Conservation (phyloP, 2,888 invertebrate species). For the Cantharis flavilabris region DNA sequence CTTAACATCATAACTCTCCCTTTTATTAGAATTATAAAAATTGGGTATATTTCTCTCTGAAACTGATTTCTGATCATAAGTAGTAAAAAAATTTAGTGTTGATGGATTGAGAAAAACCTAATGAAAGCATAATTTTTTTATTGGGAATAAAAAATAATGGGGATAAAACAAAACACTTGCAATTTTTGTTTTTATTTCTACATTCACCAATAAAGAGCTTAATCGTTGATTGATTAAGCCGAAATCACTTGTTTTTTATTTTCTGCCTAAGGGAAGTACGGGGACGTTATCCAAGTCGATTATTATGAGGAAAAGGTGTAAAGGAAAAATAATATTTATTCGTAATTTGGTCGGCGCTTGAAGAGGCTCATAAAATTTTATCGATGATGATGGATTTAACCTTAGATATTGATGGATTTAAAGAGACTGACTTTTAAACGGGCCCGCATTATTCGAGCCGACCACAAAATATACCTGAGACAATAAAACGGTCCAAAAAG, state of each 20-base stretch:
- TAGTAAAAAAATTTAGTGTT: not conserved
- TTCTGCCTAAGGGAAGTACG: not conserved
- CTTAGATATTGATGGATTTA: not conserved
- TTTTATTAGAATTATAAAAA: not conserved
- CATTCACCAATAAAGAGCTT: not conserved
- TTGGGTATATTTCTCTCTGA: not conserved
- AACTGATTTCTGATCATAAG: not conserved
- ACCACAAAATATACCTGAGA: slow-evolving; percentile 15
- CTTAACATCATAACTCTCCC: not conserved
- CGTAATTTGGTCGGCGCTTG: not conserved
- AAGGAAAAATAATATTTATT: not conserved
- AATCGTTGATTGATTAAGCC: not conserved
- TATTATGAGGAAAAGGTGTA: not conserved
- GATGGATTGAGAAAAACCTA: not conserved
- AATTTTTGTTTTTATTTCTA: not conserved
- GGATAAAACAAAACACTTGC: not conserved
- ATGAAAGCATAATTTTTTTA: not conserved
- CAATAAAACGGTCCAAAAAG: slow-evolving; percentile 24
- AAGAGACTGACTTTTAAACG: not conserved
- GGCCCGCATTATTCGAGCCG: slow-evolving; percentile 1
- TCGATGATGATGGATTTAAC: not conserved
- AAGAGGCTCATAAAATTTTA: not conserved
- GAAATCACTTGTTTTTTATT: not conserved
- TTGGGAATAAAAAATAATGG: not conserved
- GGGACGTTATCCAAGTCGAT: not conserved